These are phyloP conservation scores for Dasysyrphus tricinctus DNA, from an alignment of 2,888 invertebrate species.

Conservation along the genomic window DNA sequence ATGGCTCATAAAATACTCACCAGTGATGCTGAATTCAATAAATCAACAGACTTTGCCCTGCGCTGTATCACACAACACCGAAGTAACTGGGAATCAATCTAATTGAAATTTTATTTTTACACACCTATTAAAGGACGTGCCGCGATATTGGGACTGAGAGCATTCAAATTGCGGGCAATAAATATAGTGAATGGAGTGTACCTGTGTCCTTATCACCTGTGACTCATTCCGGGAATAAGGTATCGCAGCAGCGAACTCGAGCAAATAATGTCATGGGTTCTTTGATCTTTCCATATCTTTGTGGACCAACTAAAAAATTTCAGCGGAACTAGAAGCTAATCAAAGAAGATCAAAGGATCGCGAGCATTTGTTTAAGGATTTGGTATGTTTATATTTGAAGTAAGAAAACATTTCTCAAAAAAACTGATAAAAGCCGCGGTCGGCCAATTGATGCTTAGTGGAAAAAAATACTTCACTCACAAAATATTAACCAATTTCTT, in stretches of 20 bases:
- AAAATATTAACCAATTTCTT: conserved; percentile 31
- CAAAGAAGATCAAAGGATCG: conserved; percentile 66
- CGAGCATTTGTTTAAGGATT: conserved; percentile 61
- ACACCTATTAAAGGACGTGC: conserved; percentile 53
- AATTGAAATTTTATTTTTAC: conserved; percentile 71
- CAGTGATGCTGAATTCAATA: conserved; percentile 59
- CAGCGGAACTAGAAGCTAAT: conserved; percentile 59
- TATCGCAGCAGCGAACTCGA: neutral
- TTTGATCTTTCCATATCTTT: conserved; percentile 54
- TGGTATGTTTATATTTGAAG: conserved; percentile 43
- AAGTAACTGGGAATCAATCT: conserved; percentile 71
- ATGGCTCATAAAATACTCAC: conserved; percentile 53
- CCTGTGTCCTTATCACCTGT: conserved; percentile 71
- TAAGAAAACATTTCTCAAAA: conserved; percentile 45
- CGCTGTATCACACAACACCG: conserved; percentile 5
- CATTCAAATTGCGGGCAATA: conserved; percentile 67
- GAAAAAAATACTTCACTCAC: conserved; percentile 13
- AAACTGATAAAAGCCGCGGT: conserved; percentile 49
- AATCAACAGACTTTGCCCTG: conserved; percentile 52
- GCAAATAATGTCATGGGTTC: conserved; percentile 54
- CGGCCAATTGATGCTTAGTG: conserved; percentile 48
- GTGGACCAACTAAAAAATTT: conserved; percentile 47
- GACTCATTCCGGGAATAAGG: conserved; percentile 58
- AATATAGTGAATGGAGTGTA: conserved; percentile 45
- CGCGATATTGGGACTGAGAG: conserved; percentile 43